A percentile compares a stretch with the other conserved stretches of the same genome.
Evolutionary conservation across 64 coral and sea anemone species (phyloP).

Genomic region (Catalaphyllia jardinei): DNA sequence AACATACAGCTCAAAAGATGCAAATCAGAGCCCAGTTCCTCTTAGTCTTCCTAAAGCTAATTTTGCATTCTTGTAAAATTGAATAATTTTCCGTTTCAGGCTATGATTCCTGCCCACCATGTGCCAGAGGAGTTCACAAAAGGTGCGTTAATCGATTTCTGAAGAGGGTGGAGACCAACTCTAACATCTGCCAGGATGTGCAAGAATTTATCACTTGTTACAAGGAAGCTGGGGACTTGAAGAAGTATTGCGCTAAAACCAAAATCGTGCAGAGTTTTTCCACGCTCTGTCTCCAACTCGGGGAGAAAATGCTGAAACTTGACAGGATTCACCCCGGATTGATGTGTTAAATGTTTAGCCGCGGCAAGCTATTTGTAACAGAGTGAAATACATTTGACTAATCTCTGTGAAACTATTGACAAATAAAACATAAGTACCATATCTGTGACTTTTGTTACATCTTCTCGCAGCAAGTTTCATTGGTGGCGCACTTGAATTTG

Average conservation of each 20-base stretch:
- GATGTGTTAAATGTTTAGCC: constrained; percentile 70
- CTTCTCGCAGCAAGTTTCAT: too few species aligned
- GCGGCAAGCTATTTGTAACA: too few species aligned
- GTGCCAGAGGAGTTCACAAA: constrained; percentile 44
- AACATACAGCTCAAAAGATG: too few species aligned
- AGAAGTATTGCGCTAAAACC: not conserved
- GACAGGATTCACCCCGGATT: constrained; percentile 45
- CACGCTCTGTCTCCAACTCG: constrained; percentile 60
- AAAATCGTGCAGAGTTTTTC: constrained; percentile 66
- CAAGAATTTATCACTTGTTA: constrained; percentile 81
- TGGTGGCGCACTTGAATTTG: too few species aligned
- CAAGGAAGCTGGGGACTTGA: constrained; percentile 6
- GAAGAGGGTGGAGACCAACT: constrained; percentile 42
- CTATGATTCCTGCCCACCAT: not conserved
- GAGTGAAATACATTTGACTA: too few species aligned
- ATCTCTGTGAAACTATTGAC: too few species aligned
- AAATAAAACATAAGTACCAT: too few species aligned
- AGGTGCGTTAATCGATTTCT: constrained; percentile 63
- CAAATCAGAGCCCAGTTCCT: too few species aligned
- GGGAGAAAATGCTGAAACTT: constrained; percentile 64
- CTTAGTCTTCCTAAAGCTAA: too few species aligned
- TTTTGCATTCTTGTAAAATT: too few species aligned
- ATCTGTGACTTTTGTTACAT: too few species aligned
- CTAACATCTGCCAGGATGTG: constrained; percentile 84
- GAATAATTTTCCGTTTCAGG: constrained; percentile 10